Evolutionary conservation across 1,140 invertebrate genomes (phyloP).

Genomic region (Akabosia matsudoensis): DNA sequence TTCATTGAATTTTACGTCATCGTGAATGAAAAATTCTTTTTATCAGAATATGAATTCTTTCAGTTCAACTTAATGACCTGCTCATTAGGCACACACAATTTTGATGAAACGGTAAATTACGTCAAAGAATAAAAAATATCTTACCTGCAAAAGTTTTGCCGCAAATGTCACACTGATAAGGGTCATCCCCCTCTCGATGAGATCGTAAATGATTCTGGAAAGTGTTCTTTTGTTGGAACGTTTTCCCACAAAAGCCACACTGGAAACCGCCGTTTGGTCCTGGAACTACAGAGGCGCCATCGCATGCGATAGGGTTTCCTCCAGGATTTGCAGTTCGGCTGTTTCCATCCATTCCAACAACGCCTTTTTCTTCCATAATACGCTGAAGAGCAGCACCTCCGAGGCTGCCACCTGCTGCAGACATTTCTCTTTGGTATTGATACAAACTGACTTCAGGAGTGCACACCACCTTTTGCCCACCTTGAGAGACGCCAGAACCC

Average conservation of each 20-base stretch:
- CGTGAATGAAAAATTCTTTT: no score
- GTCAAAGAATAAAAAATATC: slow-evolving; percentile 6
- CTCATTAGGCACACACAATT: background rate
- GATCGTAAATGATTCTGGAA: slow-evolving; percentile 61
- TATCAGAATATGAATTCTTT: no score
- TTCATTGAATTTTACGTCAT: no score
- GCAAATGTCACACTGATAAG: slow-evolving; percentile 84
- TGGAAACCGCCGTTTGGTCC: slow-evolving; percentile 49
- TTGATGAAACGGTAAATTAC: no score
- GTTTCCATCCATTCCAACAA: background rate
- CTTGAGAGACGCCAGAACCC: background rate
- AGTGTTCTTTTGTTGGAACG: slow-evolving; percentile 59
- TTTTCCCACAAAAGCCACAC: slow-evolving; percentile 61
- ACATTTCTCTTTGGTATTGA: slow-evolving; percentile 37
- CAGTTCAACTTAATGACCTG: no score
- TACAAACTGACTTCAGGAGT: slow-evolving; percentile 48
- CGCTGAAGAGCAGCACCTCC: background rate
- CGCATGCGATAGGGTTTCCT: background rate
- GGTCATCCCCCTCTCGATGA: slow-evolving; percentile 62
- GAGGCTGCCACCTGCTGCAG: background rate
- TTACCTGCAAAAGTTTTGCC: slow-evolving; percentile 75
- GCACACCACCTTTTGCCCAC: slow-evolving; percentile 45
- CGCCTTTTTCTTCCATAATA: background rate
- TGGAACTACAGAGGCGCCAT: background rate
- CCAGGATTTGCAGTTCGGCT: background rate